phyloP scores from a whole-genome alignment of 1,140 invertebrate genomes.

The Calosoma granatense region DNA sequence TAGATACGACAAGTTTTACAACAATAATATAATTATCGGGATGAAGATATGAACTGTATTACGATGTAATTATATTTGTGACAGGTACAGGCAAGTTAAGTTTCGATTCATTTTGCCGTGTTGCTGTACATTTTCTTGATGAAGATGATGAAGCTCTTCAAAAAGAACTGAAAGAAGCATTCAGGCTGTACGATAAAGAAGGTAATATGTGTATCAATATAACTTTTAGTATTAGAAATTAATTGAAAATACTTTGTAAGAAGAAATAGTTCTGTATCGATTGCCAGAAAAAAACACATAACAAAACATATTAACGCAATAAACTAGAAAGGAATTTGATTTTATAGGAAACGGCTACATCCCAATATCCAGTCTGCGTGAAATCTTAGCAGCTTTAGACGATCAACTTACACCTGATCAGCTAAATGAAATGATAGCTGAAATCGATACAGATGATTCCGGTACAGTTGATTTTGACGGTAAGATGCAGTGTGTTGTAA shows the following conservation, averaged over 20 bases:
- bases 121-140: conserved; percentile 56
- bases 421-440: conserved; percentile 74
- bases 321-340: conserved; percentile 11
- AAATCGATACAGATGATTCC: conserved; percentile 71
- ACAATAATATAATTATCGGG: neutral
- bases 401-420: conserved; percentile 72
- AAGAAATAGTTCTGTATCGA: too few species aligned
- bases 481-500: conserved; percentile 34
- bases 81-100: conserved; percentile 52
- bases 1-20: neutral
- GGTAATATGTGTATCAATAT: too few species aligned
- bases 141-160: conserved; percentile 72
- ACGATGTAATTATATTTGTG: conserved; percentile 18
- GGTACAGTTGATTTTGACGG: conserved; percentile 80
- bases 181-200: conserved; percentile 64
- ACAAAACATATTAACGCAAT: conserved; percentile 46
- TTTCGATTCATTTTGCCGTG: conserved; percentile 58
- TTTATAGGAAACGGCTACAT: conserved; percentile 67
- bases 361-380: conserved; percentile 64
- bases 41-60: neutral
- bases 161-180: conserved; percentile 64
- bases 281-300: too few species aligned
- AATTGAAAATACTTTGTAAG: too few species aligned
- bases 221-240: too few species aligned
- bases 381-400: conserved; percentile 67